phyloP scores from a whole-genome alignment of 64 coral and sea anemone species.

The Orbicella faveolata region DNA sequence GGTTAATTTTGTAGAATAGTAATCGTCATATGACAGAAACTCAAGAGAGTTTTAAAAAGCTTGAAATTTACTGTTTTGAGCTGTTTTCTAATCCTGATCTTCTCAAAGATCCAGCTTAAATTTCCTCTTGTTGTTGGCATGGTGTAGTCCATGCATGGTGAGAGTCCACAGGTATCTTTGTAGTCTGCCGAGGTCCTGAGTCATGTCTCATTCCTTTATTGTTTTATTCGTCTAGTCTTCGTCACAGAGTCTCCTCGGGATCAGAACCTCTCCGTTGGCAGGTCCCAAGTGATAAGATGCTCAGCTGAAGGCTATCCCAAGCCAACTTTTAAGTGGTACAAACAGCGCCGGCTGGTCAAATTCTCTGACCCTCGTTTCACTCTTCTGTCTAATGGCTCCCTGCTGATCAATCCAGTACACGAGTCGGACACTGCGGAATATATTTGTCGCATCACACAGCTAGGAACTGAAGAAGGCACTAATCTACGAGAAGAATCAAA shows the following conservation, averaged over 20 bases:
- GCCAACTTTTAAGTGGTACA: conserved; percentile 77
- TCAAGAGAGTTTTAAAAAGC: too few species aligned
- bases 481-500: conserved; percentile 56
- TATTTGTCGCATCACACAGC: conserved; percentile 71
- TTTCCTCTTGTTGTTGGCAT: too few species aligned
- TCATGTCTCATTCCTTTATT: not conserved
- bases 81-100: too few species aligned
- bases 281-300: conserved; percentile 46
- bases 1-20: too few species aligned
- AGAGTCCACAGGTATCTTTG: too few species aligned
- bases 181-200: too few species aligned
- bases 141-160: too few species aligned
- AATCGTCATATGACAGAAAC: too few species aligned
- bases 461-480: conserved; percentile 20
- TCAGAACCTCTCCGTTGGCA: conserved; percentile 45
- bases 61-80: too few species aligned
- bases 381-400: conserved; percentile 60
- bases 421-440: conserved; percentile 59
- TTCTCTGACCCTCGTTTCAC: conserved; percentile 42
- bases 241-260: conserved; percentile 59
- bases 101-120: too few species aligned
- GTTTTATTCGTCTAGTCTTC: conserved; percentile 49
- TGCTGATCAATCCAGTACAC: conserved; percentile 54
- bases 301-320: conserved; percentile 59
- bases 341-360: conserved; percentile 17